Conservation (phyloP, 2,797 vertebrate species). For the Loris lydekkerianus region DNA sequence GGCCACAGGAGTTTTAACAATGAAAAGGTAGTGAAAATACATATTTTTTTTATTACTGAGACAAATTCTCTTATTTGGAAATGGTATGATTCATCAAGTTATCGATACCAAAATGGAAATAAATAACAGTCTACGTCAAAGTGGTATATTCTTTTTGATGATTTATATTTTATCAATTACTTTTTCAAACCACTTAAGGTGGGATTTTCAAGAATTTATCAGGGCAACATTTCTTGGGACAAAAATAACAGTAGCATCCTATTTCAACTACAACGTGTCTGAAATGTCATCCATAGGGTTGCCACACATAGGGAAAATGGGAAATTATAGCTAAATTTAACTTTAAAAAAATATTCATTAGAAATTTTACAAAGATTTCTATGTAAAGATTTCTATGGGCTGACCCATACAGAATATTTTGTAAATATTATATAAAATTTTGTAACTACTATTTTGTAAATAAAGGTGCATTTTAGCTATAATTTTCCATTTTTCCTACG, state of each 20-base stretch:
- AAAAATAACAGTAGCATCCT: conserved; percentile 93
- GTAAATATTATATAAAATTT: too few relatives aligned
- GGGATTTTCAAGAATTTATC: conserved; percentile 90
- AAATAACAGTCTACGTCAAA: background rate
- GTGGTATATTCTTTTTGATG: background rate
- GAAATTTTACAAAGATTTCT: too few relatives aligned
- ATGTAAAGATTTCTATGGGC: too few relatives aligned
- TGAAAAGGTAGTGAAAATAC: background rate
- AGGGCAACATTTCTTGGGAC: conserved; percentile 94
- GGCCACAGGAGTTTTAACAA: background rate
- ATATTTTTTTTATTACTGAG: background rate
- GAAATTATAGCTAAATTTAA: too few relatives aligned
- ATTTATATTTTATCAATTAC: background rate
- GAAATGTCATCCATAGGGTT: too few relatives aligned
- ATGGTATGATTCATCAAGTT: background rate
- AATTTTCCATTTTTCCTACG: too few relatives aligned
- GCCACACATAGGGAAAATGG: too few relatives aligned
- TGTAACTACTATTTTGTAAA: too few relatives aligned
- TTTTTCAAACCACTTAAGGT: background rate
- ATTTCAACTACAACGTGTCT: conserved; percentile 86
- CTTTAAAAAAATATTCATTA: too few relatives aligned
- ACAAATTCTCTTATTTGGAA: background rate
- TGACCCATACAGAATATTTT: too few relatives aligned
- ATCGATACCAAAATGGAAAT: background rate
- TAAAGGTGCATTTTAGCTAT: too few relatives aligned